Evolutionary conservation across 2,888 invertebrate genomes (phyloP).

Genomic region (Labia minor): DNA sequence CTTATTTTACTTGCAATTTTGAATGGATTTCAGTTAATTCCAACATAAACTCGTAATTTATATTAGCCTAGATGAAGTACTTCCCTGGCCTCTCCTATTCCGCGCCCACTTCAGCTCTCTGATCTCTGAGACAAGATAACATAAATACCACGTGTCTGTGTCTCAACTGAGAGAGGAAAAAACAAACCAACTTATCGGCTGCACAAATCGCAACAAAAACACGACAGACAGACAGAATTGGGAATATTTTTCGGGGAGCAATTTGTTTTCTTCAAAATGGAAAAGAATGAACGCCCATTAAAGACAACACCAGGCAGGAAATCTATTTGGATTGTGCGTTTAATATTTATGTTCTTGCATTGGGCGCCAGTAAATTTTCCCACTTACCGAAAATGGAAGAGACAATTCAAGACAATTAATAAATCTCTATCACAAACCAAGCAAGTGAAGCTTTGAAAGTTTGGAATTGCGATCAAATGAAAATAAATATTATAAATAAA

Average conservation of each 20-base stretch:
- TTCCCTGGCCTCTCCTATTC: neutral
- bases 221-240: conserved; percentile 7
- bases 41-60: neutral
- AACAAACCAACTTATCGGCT: conserved; percentile 9
- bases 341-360: neutral
- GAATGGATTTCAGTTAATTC: neutral
- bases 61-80: neutral
- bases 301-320: neutral
- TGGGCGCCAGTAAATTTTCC: neutral
- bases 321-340: neutral
- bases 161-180: neutral
- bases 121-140: neutral
- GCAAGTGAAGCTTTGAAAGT: neutral
- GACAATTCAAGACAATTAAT: conserved; percentile 7
- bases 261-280: conserved; percentile 6
- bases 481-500: no score
- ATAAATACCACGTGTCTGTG: conserved; percentile 1
- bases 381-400: neutral
- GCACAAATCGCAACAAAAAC: conserved; percentile 13
- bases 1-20: neutral
- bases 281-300: conserved; percentile 5
- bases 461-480: no score
- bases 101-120: neutral
- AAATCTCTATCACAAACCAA: neutral
- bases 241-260: neutral